A percentile compares a stretch with the other conserved stretches of the same genome.
These are phyloP conservation scores for Tympanoctomys barrerae DNA, from an alignment of 2,797 vertebrate genomes.

Conservation along the genomic window DNA sequence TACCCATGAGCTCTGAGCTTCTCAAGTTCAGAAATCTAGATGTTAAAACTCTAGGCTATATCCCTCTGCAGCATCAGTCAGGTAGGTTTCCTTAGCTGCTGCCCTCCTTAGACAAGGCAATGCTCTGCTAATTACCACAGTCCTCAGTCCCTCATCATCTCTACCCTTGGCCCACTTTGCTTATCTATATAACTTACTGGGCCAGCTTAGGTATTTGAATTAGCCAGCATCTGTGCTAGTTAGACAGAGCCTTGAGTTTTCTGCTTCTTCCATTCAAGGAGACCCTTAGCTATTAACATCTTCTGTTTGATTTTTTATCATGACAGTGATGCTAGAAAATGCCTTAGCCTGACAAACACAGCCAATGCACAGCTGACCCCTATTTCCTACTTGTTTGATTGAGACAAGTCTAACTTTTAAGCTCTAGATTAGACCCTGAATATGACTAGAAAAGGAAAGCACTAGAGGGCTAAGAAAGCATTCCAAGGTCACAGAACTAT, in stretches of 20 bases:
- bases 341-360: constrained; percentile 1
- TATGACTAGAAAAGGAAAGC: not conserved
- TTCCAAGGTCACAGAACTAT: constrained; percentile 35
- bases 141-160: not conserved
- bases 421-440: constrained; percentile 1
- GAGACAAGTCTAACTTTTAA: not conserved
- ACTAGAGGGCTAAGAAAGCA: not conserved
- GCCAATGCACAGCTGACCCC: not conserved
- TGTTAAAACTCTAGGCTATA: not conserved
- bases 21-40: not conserved
- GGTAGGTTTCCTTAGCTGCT: not conserved
- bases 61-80: not conserved
- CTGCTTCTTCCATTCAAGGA: not conserved
- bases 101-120: not conserved
- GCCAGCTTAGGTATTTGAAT: not conserved
- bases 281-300: not conserved
- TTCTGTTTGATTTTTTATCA: constrained; percentile 4
- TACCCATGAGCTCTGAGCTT: not conserved
- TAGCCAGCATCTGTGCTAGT: not conserved
- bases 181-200: not conserved
- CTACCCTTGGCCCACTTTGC: not conserved
- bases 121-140: not conserved
- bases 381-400: not conserved
- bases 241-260: not conserved
- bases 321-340: not conserved